Conservation (phyloP, 2,888 invertebrate genomes). For the Eristalis arbustorum region DNA sequence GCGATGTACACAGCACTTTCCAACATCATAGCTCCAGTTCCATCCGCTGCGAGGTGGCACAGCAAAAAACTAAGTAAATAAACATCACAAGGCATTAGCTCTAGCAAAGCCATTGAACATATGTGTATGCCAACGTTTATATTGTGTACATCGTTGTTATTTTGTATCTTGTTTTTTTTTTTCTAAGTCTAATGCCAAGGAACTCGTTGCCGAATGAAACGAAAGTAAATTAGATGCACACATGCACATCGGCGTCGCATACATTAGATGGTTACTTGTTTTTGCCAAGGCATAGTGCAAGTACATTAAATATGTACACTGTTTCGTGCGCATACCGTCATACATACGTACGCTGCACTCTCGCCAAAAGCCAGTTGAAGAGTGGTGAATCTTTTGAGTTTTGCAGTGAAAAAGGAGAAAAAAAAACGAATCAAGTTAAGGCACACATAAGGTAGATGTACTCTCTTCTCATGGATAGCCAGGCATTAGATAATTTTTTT, state of each 20-base stretch:
- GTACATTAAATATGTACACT: background rate
- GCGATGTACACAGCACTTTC: constrained; percentile 47
- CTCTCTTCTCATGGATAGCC: background rate
- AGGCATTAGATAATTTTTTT: background rate
- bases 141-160: background rate
- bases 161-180: background rate
- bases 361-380: constrained; percentile 33
- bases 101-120: constrained; percentile 48
- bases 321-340: constrained; percentile 8
- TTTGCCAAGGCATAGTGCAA: constrained; percentile 16
- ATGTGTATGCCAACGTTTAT: constrained; percentile 7
- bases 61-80: constrained; percentile 41
- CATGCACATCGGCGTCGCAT: constrained; percentile 30
- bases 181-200: constrained; percentile 69
- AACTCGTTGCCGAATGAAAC: constrained; percentile 68
- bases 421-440: background rate
- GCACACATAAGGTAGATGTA: constrained; percentile 32
- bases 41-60: constrained; percentile 45
- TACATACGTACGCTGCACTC: constrained; percentile 26
- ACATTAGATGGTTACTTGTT: constrained; percentile 42
- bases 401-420: background rate
- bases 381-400: background rate
- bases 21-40: constrained; percentile 55
- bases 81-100: constrained; percentile 52
- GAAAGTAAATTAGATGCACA: constrained; percentile 71